A percentile compares a stretch with the other conserved stretches of the same genome.
phyloP scores from a whole-genome alignment of 2,113 vertebrate species.

The Macheiramphus alcinus region DNA sequence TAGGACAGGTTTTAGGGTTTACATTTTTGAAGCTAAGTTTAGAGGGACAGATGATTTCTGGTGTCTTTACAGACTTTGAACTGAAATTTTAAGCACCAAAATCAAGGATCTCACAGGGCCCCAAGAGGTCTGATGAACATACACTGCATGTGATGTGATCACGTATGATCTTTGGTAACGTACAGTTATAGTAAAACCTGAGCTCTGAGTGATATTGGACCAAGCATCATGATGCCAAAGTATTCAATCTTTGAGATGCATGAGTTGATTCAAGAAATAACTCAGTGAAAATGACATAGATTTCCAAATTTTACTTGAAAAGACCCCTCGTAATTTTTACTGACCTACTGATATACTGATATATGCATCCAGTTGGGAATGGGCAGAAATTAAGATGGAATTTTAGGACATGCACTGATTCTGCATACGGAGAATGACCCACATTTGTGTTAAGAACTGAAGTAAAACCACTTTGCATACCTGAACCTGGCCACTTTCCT shows the following conservation, averaged over 20 bases:
- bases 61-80: not conserved
- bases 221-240: not conserved
- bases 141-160: not conserved
- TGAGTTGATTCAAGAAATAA: not conserved
- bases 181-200: not conserved
- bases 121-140: not conserved
- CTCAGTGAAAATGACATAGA: not conserved
- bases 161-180: not conserved
- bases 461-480: not conserved
- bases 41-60: not conserved
- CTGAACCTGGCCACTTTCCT: not conserved
- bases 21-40: not conserved
- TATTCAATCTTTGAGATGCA: not conserved
- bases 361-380: not conserved
- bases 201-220: not conserved
- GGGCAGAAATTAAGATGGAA: not conserved
- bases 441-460: not conserved
- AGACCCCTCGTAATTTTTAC: not conserved
- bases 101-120: not conserved
- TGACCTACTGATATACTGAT: not conserved
- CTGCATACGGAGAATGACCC: not conserved
- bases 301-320: not conserved
- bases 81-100: not conserved
- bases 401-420: not conserved
- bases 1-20: not conserved